phyloP scores from a whole-genome alignment of 2,888 invertebrate genomes.

The Hetaerina titia region DNA sequence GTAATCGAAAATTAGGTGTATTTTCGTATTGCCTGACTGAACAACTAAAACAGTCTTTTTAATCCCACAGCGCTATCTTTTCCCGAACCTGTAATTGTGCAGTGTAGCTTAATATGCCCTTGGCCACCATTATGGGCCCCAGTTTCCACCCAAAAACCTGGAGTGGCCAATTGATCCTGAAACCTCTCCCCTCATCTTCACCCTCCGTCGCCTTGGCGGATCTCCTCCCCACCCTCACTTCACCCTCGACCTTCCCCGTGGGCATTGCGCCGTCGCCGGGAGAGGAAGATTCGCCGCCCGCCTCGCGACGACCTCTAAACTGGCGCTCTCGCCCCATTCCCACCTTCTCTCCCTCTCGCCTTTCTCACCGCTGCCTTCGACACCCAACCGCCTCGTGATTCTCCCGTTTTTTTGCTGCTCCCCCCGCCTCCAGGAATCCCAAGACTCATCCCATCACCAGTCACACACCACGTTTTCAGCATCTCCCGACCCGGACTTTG shows the following conservation, averaged over 20 bases:
- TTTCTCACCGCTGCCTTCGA: neutral
- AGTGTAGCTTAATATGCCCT: too few relatives aligned
- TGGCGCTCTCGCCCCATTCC: neutral
- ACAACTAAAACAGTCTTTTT: too few relatives aligned
- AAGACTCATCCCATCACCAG: too few relatives aligned
- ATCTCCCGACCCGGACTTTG: too few relatives aligned
- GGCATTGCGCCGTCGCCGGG: neutral
- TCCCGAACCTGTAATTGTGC: too few relatives aligned
- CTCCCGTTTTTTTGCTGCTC: neutral
- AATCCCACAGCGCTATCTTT: too few relatives aligned
- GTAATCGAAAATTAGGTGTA: too few relatives aligned
- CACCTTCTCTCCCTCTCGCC: neutral
- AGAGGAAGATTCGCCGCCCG: neutral
- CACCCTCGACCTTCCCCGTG: neutral
- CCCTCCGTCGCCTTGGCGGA: neutral
- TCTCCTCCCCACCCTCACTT: neutral
- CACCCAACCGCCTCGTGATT: neutral
- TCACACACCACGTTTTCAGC: too few relatives aligned
- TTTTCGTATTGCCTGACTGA: too few relatives aligned
- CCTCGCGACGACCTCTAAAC: slow-evolving; percentile 22
- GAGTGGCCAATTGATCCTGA: neutral
- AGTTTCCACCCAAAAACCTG: too few relatives aligned
- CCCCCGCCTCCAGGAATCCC: neutral
- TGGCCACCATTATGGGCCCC: too few relatives aligned
- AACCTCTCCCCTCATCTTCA: neutral